Evolutionary conservation across 2,797 vertebrate genomes (phyloP).

Genomic region (Eidolon dupreanum): DNA sequence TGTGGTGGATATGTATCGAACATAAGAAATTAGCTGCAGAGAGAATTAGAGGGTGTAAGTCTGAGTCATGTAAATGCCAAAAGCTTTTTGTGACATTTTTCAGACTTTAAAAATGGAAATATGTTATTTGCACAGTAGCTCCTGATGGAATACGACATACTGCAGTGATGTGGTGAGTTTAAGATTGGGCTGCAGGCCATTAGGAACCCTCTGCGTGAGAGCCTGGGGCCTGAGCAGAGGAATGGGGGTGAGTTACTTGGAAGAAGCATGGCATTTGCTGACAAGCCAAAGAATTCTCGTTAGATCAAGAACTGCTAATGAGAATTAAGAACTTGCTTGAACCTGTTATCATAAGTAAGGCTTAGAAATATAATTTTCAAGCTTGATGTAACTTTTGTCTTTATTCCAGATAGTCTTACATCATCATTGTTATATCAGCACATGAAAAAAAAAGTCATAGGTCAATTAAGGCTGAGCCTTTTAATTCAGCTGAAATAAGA

Average conservation of each 20-base stretch:
- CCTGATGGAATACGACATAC: slow-evolving; percentile 84
- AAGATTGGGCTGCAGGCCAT: slow-evolving; percentile 76
- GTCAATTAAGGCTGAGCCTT: slow-evolving; percentile 30
- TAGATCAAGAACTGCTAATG: slow-evolving; percentile 71
- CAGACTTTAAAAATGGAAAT: slow-evolving; percentile 88
- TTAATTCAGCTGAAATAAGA: slow-evolving; percentile 47
- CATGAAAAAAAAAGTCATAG: slow-evolving; percentile 69
- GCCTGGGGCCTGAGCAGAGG: slow-evolving; percentile 44
- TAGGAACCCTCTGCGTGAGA: slow-evolving; percentile 54
- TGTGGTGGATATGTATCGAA: slow-evolving; percentile 82
- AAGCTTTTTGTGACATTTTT: slow-evolving; percentile 88
- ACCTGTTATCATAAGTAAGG: slow-evolving; percentile 63
- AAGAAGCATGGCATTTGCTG: slow-evolving; percentile 47
- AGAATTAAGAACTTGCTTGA: slow-evolving; percentile 75
- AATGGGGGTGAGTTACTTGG: slow-evolving; percentile 54
- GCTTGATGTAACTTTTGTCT: slow-evolving; percentile 74
- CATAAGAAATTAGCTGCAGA: slow-evolving; percentile 85
- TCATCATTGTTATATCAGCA: slow-evolving; percentile 60
- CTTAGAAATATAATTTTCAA: slow-evolving; percentile 74
- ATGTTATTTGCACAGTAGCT: slow-evolving; percentile 85
- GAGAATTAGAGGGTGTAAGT: slow-evolving; percentile 85
- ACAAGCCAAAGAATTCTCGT: slow-evolving; percentile 59
- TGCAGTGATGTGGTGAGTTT: slow-evolving; percentile 70
- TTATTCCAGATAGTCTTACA: slow-evolving; percentile 75
- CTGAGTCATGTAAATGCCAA: slow-evolving; percentile 87